A percentile compares a stretch with the other conserved stretches of the same genome.
Evolutionary conservation across 2,113 vertebrate species (phyloP).

Genomic region (Passer domesticus): DNA sequence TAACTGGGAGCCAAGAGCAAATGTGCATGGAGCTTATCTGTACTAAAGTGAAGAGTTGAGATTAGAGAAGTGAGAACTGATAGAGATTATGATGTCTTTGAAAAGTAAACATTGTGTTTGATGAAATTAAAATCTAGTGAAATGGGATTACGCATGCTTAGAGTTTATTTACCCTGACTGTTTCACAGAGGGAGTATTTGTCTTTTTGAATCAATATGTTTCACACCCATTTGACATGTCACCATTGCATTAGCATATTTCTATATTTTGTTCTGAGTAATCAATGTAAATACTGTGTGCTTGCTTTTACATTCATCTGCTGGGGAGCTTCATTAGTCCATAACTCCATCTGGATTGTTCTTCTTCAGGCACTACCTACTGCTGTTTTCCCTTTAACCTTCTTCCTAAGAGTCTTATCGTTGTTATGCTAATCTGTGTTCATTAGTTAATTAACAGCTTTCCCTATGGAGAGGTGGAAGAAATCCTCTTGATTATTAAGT

Average conservation of each 20-base stretch:
- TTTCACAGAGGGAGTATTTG: not conserved
- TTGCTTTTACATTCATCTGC: not conserved
- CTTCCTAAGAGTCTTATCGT: slow-evolving; percentile 18
- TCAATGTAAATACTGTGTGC: not conserved
- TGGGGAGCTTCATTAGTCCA: not conserved
- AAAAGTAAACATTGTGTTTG: not conserved
- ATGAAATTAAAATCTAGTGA: not conserved
- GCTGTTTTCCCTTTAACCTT: slow-evolving; percentile 46
- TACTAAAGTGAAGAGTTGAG: not conserved
- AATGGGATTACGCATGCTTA: not conserved
- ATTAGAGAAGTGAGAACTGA: not conserved
- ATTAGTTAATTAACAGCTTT: slow-evolving; percentile 60
- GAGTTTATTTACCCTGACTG: not conserved
- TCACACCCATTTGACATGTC: not conserved
- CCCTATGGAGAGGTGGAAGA: slow-evolving; percentile 13
- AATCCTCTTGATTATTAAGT: slow-evolving; percentile 30
- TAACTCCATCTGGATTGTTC: slow-evolving; percentile 31
- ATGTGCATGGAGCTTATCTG: not conserved
- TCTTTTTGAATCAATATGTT: not conserved
- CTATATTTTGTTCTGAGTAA: not conserved
- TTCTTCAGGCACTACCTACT: slow-evolving; percentile 14
- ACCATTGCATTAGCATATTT: not conserved
- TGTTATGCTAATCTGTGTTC: slow-evolving; percentile 42
- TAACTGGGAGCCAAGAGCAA: not conserved
- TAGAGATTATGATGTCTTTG: not conserved